A percentile compares a stretch with the other conserved stretches of the same genome.
Conservation (phyloP, 2,113 vertebrate genomes). For the Microcebus griseorufus region DNA sequence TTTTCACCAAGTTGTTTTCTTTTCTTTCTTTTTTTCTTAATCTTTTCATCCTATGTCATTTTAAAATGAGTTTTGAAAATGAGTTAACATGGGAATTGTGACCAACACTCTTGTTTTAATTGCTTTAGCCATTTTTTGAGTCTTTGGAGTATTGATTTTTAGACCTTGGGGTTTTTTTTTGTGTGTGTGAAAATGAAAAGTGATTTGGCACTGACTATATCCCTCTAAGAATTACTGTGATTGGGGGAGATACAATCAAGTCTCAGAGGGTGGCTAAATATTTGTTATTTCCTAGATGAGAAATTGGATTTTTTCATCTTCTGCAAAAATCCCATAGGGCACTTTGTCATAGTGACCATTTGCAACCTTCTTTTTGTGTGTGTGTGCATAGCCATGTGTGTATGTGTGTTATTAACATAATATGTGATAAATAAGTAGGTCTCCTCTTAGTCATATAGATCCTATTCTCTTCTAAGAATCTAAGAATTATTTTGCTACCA, state of each 20-base stretch:
- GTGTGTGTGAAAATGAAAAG: slow-evolving; percentile 68
- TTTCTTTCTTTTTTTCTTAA: neutral
- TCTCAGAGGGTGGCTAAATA: neutral
- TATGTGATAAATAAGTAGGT: slow-evolving; percentile 62
- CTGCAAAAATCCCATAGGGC: slow-evolving; percentile 47
- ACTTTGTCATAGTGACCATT: slow-evolving; percentile 65
- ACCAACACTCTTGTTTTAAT: slow-evolving; percentile 44
- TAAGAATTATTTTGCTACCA: slow-evolving; percentile 29
- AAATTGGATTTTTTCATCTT: slow-evolving; percentile 50
- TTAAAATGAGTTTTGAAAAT: slow-evolving; percentile 67
- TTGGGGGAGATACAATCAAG: slow-evolving; percentile 61
- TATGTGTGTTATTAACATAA: slow-evolving; percentile 72
- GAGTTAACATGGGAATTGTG: neutral
- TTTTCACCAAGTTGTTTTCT: slow-evolving; percentile 30
- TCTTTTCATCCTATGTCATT: neutral
- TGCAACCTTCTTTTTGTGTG: slow-evolving; percentile 26
- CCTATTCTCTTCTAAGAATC: slow-evolving; percentile 65
- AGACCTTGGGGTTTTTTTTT: slow-evolving; percentile 4
- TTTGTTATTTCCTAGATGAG: slow-evolving; percentile 48
- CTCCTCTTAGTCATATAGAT: slow-evolving; percentile 67
- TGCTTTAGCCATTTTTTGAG: slow-evolving; percentile 42
- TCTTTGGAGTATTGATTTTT: slow-evolving; percentile 50
- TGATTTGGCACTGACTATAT: slow-evolving; percentile 67
- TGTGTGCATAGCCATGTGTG: neutral
- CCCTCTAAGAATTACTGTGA: slow-evolving; percentile 64